Evolutionary conservation across 2,888 invertebrate genomes (phyloP), one percentile per base, ranked within the genome.

Genomic region (Drosophila stalkeri): DNA sequence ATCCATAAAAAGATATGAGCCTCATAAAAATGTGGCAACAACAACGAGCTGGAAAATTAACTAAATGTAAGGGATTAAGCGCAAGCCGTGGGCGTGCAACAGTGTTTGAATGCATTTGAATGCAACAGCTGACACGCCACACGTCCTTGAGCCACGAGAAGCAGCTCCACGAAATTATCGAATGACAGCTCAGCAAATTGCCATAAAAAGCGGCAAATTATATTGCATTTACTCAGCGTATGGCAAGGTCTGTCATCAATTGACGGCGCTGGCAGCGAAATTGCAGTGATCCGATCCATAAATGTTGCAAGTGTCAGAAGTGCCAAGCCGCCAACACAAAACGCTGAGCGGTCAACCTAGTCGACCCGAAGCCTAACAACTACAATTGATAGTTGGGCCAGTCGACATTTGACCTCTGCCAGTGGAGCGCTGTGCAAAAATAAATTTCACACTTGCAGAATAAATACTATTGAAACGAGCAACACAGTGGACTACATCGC

Each of bases 231-330:
- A 64, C 67, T 16, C 52, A 37, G 77, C 64, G 51, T 11, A 65
- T 43, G 72, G 52, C 64, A 57, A 68, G 2, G 14, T 6, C 37
- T 37, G 37, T 37, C 37, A 55, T 73, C 59, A 61, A 70, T 61
- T 60, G 72, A 52, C 61, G 64, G 72, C 66, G 47, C 46, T 61
- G 64, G 68, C 75, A 60, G 72, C 84, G 77, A 62, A 78, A 67
- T 75, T 78, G 81, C 86, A 88, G 75, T 81, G 91, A 84, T 84
- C 90, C 86, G 91, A 84, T 84, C 90, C 86, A 87, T 89, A 83
- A 88, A 91, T 86, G 86, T 80, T 89, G 86, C 84, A 86, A 90
- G 82, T 89, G 90, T 86, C 91, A 91, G 77, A 89, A 81, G 83
- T 90, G 90, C 89, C 83, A 84, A 81, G 87, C 86, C 78, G 81